Evolutionary conservation across 2,888 invertebrate species (phyloP), one percentile per base, ranked within the genome.

Genomic region (Drosophila crucigera): DNA sequence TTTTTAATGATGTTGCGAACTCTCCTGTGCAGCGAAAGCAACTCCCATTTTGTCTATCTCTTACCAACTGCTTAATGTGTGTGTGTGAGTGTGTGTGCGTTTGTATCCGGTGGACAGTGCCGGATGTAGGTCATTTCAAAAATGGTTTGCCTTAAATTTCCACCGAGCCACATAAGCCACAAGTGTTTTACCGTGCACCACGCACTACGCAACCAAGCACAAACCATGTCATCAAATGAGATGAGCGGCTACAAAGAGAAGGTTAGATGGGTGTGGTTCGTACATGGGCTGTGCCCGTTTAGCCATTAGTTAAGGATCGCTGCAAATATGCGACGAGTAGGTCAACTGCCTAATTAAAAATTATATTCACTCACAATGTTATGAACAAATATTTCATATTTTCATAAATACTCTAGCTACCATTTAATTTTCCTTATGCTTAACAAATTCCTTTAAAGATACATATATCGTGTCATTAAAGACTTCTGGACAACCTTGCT

Each of bases 131-230:
- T 88, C 88, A 91, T 90, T 91, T 85, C 83, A 83, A 81, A 88
- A 91, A 91, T 79, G 81, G 85, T 91, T 88, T 90, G 90, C 89
- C 82, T 90, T 91, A 90, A 88, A 88, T 88, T 91, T 88, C 88
- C 37, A 35, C 66, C 64, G 72, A 65, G 70, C 83, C 83, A 50
- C 83, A 80, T 54, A 74, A 80, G 90, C 88, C 88, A 91, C 88
- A 88, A 91, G 88, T 89, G 90, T 90, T 81, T 87, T 80, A 67
- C 61, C 66, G 73, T 53, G 65, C 76, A 62, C 65, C 68, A 55
- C 68, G 56, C 76, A 75, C 58, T 47, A 49, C 52, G 59, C 67
- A 68, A 50, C 67, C 65, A 55, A 71, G 71, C 78, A 80, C 74
- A 80, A 71, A 81, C 78, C 82, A 81, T 73, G 76, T 74, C 81